Conservation (phyloP, 1,140 invertebrate genomes). For the Phortica variegata region DNA sequence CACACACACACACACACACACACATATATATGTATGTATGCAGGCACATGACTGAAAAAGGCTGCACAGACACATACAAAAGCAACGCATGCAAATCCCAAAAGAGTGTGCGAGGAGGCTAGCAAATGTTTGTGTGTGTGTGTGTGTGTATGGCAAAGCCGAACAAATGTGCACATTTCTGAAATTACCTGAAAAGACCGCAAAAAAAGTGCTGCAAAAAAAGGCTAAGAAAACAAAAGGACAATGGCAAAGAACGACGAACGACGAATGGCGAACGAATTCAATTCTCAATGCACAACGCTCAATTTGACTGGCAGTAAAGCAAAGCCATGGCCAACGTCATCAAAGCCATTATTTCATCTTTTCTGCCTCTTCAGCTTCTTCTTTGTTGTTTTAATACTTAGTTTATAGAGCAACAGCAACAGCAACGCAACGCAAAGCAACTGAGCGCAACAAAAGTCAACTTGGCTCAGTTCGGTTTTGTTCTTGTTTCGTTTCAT, state of each 20-base stretch:
- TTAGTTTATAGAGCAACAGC: not conserved
- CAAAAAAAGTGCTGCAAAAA: too few species aligned
- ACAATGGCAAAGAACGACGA: too few species aligned
- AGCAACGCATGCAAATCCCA: slow-evolving; percentile 49
- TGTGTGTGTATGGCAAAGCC: slow-evolving; percentile 31
- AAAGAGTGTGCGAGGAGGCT: too few species aligned
- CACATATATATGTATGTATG: slow-evolving; percentile 1
- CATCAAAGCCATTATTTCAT: slow-evolving; percentile 13
- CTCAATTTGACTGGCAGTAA: too few species aligned
- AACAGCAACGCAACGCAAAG: slow-evolving; percentile 4
- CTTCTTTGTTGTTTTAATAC: slow-evolving; percentile 19
- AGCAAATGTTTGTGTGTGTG: slow-evolving; percentile 39
- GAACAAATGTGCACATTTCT: slow-evolving; percentile 30
- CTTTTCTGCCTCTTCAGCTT: slow-evolving; percentile 19
- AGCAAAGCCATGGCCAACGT: too few species aligned
- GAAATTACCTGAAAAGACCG: slow-evolving; percentile 40
- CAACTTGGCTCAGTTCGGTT: too few species aligned
- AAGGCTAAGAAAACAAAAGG: too few species aligned
- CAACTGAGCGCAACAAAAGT: too few species aligned
- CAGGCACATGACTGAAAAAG: not conserved
- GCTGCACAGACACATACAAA: not conserved
- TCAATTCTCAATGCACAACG: slow-evolving; percentile 16
- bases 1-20: slow-evolving; percentile 1
- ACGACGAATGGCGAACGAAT: slow-evolving; percentile 5
- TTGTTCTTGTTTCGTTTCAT: too few species aligned